Evolutionary conservation across 2,888 invertebrate genomes (phyloP).

Genomic region (Drosophila quinaria): DNA sequence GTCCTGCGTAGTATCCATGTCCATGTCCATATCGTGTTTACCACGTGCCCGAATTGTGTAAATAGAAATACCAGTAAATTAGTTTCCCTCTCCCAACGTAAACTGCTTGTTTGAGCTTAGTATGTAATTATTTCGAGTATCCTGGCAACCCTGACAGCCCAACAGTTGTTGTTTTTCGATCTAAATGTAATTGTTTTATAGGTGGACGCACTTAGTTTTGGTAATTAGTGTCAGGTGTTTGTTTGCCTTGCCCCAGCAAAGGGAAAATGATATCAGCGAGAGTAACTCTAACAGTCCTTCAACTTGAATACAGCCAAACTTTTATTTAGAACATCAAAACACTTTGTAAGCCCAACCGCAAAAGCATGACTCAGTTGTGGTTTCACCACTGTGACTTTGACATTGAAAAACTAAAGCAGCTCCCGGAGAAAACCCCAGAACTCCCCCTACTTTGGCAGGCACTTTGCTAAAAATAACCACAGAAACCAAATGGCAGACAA

Average conservation of each 20-base stretch:
- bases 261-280: background rate
- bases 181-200: constrained; percentile 67
- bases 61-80: constrained; percentile 68
- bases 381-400: constrained; percentile 64
- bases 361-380: constrained; percentile 61
- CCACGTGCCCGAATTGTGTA: constrained; percentile 65
- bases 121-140: constrained; percentile 71
- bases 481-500: constrained; percentile 62
- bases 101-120: constrained; percentile 27
- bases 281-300: constrained; percentile 16
- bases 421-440: constrained; percentile 26
- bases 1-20: constrained; percentile 13
- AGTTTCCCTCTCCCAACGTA: constrained; percentile 19
- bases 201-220: constrained; percentile 44
- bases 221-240: constrained; percentile 72
- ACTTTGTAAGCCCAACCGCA: constrained; percentile 41
- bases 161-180: constrained; percentile 47
- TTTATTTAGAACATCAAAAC: constrained; percentile 33
- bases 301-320: constrained; percentile 9
- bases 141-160: constrained; percentile 55
- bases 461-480: constrained; percentile 69
- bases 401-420: constrained; percentile 70
- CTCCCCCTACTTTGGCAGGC: constrained; percentile 20
- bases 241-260: constrained; percentile 25
- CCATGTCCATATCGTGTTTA: constrained; percentile 30